Evolutionary conservation across 2,888 invertebrate genomes (phyloP).

Genomic region (Pseudococcus longispinus): DNA sequence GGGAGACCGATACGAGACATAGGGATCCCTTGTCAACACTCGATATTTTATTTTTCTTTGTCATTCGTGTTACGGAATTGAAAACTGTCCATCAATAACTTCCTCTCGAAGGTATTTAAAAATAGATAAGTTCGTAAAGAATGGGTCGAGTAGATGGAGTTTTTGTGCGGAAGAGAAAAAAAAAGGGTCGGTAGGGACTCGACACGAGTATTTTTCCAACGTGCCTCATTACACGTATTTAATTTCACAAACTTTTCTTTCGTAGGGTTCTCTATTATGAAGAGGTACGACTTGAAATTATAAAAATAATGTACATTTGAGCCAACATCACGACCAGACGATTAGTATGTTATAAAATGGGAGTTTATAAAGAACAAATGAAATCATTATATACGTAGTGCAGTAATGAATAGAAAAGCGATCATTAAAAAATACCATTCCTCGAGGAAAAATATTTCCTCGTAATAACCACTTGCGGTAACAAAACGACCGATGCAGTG

Average conservation of each 20-base stretch:
- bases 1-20: background rate
- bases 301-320: background rate
- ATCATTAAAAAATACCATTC: constrained; percentile 24
- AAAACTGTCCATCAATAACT: constrained; percentile 2
- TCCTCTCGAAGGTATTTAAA: background rate
- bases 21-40: background rate
- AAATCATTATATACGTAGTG: background rate
- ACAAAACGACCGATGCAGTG: background rate
- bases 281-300: background rate
- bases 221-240: background rate
- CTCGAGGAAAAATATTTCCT: background rate
- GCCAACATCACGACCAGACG: background rate
- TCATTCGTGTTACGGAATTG: background rate
- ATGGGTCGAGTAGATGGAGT: background rate
- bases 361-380: background rate
- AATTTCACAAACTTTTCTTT: background rate
- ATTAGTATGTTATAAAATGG: background rate
- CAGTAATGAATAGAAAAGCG: background rate
- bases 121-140: background rate
- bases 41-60: background rate
- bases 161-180: background rate
- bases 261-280: background rate
- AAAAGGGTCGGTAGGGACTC: background rate
- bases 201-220: background rate
- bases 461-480: background rate